phyloP scores from a whole-genome alignment of 1,140 invertebrate genomes.

The Drosophila busckii region DNA sequence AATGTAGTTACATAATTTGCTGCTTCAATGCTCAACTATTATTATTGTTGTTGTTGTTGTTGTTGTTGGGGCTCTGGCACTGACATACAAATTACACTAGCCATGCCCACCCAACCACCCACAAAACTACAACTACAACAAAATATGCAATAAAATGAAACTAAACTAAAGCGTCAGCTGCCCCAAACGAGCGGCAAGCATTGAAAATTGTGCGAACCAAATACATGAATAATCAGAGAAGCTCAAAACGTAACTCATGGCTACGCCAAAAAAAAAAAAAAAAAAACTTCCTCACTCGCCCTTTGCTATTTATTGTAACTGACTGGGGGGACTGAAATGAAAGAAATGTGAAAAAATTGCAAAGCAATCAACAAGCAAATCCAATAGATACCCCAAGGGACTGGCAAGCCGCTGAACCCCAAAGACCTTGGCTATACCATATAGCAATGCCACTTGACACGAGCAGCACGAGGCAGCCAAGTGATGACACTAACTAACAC shows the following conservation, averaged over 20 bases:
- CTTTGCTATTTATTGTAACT: no score
- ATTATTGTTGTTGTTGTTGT: conserved; percentile 17
- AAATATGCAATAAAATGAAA: conserved; percentile 66
- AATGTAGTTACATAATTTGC: conserved; percentile 74
- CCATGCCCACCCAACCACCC: conserved; percentile 50
- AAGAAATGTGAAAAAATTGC: conserved; percentile 17
- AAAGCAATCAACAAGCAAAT: conserved; percentile 73
- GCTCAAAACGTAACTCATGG: not conserved
- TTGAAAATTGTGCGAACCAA: conserved; percentile 23
- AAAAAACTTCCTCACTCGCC: no score
- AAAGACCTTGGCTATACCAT: not conserved
- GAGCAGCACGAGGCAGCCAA: conserved; percentile 14
- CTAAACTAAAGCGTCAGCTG: conserved; percentile 49
- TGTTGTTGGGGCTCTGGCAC: conserved; percentile 17
- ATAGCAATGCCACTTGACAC: no score
- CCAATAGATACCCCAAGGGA: conserved; percentile 65
- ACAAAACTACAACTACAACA: no score
- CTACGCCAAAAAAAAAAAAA: not conserved
- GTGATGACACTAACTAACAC: conserved; percentile 49
- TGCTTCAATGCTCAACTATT: conserved; percentile 34
- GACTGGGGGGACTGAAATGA: conserved; percentile 25
- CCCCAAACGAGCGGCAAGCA: conserved; percentile 20
- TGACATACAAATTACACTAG: conserved; percentile 71
- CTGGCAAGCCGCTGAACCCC: not conserved
- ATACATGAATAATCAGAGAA: conserved; percentile 33